phyloP scores from a whole-genome alignment of 1,140 invertebrate genomes.

The Anoplophora glabripennis region DNA sequence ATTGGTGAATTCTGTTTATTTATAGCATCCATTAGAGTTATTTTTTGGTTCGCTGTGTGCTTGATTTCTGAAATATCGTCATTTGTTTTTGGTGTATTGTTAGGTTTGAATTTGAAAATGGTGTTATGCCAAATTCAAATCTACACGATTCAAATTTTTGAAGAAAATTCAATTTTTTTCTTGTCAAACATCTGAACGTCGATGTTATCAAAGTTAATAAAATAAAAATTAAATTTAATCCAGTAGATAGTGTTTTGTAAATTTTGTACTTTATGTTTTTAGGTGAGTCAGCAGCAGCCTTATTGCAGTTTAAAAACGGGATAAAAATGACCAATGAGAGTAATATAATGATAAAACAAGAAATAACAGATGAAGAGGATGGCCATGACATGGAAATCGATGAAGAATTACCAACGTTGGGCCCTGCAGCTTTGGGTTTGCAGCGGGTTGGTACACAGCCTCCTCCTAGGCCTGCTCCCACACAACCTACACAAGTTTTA shows the following conservation, averaged over 20 bases:
- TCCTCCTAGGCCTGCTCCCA: slow-evolving; percentile 66
- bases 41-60: slow-evolving; percentile 5
- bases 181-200: background rate
- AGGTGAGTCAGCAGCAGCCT: slow-evolving; percentile 55
- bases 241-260: background rate
- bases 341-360: slow-evolving; percentile 55
- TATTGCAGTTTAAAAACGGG: slow-evolving; percentile 58
- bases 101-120: slow-evolving; percentile 48
- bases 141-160: slow-evolving; percentile 39
- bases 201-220: background rate
- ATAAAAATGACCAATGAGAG: slow-evolving; percentile 49
- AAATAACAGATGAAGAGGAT: slow-evolving; percentile 61
- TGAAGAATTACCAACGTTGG: slow-evolving; percentile 64
- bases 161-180: slow-evolving; percentile 7
- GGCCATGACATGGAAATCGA: slow-evolving; percentile 60
- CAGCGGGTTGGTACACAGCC: slow-evolving; percentile 73
- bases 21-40: background rate
- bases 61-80: background rate
- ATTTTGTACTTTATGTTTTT: slow-evolving; percentile 22
- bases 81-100: slow-evolving; percentile 28
- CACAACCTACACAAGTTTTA: slow-evolving; percentile 69
- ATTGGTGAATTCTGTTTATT: background rate
- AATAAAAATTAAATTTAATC: slow-evolving; percentile 1
- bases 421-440: slow-evolving; percentile 71
- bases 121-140: slow-evolving; percentile 45